Evolutionary conservation across 2,113 vertebrate species (phyloP).

Genomic region (Aldabrachelys gigantea): DNA sequence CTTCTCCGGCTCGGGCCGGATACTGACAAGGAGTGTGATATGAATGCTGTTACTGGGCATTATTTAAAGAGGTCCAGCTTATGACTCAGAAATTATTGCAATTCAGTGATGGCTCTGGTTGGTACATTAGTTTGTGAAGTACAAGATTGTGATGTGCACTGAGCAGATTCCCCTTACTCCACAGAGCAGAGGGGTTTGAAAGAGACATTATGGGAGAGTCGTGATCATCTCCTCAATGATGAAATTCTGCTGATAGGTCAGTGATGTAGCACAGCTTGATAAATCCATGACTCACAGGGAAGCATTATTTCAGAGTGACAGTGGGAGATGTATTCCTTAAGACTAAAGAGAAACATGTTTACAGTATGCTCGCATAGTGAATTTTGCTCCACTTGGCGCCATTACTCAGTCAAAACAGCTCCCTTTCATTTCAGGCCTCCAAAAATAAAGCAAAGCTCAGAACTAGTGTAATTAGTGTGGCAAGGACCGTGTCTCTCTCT

Average conservation of each 20-base stretch:
- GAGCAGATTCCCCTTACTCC: rapidly evolving
- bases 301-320: neutral
- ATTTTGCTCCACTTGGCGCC: neutral
- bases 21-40: neutral
- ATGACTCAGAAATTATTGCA: neutral
- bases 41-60: neutral
- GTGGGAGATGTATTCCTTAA: neutral
- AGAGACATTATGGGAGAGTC: neutral
- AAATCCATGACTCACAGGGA: neutral
- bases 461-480: neutral
- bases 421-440: neutral
- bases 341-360: neutral
- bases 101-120: neutral
- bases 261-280: neutral
- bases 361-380: neutral
- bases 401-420: neutral
- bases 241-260: neutral
- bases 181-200: neutral
- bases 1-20: neutral
- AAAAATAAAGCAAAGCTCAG: neutral
- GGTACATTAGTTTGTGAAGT: neutral
- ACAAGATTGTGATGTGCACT: neutral
- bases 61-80: neutral
- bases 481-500: neutral
- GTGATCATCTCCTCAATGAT: neutral